phyloP scores from a whole-genome alignment of 2,888 invertebrate genomes.

The Rotaria sp. region DNA sequence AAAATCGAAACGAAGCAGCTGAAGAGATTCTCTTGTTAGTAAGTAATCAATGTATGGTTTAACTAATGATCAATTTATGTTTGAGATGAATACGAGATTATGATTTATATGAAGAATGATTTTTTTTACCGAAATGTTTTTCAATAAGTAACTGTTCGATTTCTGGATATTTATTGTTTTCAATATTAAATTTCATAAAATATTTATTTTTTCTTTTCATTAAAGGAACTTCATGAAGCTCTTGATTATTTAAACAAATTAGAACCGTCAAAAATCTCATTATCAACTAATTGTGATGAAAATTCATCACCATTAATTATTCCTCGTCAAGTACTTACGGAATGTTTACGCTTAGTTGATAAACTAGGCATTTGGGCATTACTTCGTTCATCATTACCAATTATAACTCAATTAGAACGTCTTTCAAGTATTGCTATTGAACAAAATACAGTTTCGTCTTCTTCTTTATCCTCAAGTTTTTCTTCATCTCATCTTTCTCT shows the following conservation, averaged over 20 bases:
- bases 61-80: too few relatives aligned
- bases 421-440: slow-evolving; percentile 32
- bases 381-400: slow-evolving; percentile 32
- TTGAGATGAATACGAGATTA: too few relatives aligned
- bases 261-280: not conserved
- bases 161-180: too few relatives aligned
- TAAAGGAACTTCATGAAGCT: not conserved
- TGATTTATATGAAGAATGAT: too few relatives aligned
- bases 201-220: not conserved
- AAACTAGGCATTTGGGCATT: slow-evolving; percentile 40
- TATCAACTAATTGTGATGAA: not conserved
- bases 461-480: not conserved
- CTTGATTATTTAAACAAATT: slow-evolving; percentile 2
- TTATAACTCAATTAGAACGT: slow-evolving; percentile 38
- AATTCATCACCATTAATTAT: slow-evolving; percentile 10
- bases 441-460: not conserved
- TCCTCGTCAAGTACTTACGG: slow-evolving; percentile 32
- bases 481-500: not conserved
- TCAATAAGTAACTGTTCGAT: too few relatives aligned
- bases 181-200: too few relatives aligned
- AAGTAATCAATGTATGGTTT: too few relatives aligned
- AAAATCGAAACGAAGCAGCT: too few relatives aligned
- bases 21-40: too few relatives aligned
- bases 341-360: slow-evolving; percentile 37
- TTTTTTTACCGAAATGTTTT: too few relatives aligned